Conservation (phyloP, 2,888 invertebrate genomes). For the Apeira syringaria region DNA sequence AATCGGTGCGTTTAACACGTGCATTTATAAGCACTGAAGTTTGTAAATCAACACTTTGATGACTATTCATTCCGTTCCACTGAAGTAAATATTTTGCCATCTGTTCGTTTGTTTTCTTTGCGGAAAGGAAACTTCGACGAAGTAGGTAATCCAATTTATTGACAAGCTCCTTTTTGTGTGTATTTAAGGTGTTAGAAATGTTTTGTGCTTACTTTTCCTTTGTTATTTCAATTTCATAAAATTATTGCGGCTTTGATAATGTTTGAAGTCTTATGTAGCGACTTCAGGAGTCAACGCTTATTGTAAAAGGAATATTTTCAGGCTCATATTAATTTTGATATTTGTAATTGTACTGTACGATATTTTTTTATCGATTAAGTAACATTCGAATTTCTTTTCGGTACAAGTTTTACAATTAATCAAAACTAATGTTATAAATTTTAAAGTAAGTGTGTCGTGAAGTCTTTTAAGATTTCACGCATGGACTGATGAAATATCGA, state of each 20-base stretch:
- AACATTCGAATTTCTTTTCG: no score
- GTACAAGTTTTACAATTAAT: no score
- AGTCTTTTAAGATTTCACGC: no score
- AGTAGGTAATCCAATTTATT: conserved; percentile 33
- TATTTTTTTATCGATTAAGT: no score
- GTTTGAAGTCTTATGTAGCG: conserved; percentile 4
- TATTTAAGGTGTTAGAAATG: conserved; percentile 29
- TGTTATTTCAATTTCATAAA: conserved; percentile 13
- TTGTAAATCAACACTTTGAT: conserved; percentile 30
- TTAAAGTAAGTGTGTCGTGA: no score
- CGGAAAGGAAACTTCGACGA: conserved; percentile 41
- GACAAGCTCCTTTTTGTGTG: conserved; percentile 31
- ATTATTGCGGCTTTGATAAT: conserved; percentile 11
- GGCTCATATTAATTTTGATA: neutral
- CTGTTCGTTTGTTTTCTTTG: conserved; percentile 35
- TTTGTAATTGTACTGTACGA: no score
- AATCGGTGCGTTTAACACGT: no score
- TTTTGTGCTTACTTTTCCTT: conserved; percentile 13
- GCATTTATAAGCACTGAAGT: no score
- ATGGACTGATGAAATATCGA: no score
- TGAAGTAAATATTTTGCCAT: conserved; percentile 41
- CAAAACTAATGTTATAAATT: no score
- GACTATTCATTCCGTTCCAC: conserved; percentile 37
- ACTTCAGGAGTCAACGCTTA: conserved; percentile 11
- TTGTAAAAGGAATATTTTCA: neutral